Base-by-base conservation (phyloP, 2,888 invertebrate genomes). In the Patella ulyssiponensis region DNA sequence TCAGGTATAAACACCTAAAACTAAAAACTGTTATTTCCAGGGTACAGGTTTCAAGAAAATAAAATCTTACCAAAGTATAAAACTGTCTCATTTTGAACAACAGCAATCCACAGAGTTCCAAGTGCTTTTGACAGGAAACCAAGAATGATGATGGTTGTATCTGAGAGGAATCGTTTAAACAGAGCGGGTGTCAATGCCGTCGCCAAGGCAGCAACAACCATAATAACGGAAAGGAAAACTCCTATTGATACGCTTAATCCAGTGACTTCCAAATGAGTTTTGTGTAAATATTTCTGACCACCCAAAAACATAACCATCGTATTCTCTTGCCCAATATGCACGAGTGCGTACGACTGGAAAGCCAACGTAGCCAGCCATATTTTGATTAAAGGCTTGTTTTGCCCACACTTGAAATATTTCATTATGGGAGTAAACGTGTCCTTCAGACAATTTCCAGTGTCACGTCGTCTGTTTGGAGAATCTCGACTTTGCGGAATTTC, bases 281-380 rank as follows among this genome's bases (percentile, higher is more conserved):
- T 77, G 73, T 81, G 82, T 14, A 82, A 77, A 71, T 81, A 84
- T 11, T 87, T 87, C 69, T 86, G 85, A n/a, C 88, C 88, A 23
- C 86, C 82, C 72, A 91, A 81, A 80, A 89, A 91, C 75, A 90
- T 81, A 14, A 91, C 89, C 51, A 89, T 80, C 1, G 90, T 90
- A 73, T 90, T 87, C 69, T 90, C 89, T 77, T 91, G 91, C 69
- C 91, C 91, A 77, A 91, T 86, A 80, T 91, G 90, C 69, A 91
- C 90, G 80, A 90, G 86, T 14, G 90, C 89, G 80, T 90, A 91
- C 7, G 89, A 86, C 77, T 90, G 89, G 81, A 90, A 91, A 7
- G 90, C 90, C 71, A 91, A 77, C 77, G 91, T 90, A 44, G 90
- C 88, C 52, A 90, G 82, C 91, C 91, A 91, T 27, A 91, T 87